A percentile compares a stretch with the other conserved stretches of the same genome.
These are phyloP conservation scores for Pseudomyrmex sp. DNA, from an alignment of 1,140 invertebrate species.

Conservation along the genomic window DNA sequence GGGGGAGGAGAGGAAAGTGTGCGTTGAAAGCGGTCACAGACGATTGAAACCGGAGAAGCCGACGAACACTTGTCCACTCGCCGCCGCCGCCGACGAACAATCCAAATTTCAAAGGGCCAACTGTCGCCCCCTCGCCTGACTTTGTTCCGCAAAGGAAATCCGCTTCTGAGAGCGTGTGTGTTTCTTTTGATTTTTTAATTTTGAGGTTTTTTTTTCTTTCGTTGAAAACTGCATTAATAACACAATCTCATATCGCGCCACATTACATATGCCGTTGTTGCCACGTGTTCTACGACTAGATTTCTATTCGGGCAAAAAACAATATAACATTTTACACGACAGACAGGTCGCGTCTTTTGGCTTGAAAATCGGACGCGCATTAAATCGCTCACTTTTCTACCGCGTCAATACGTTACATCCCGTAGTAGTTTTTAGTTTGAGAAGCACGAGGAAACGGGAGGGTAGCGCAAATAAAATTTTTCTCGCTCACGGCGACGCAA, in stretches of 20 bases:
- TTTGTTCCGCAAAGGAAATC: conserved; percentile 72
- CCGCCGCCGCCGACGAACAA: conserved; percentile 76
- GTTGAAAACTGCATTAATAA: conserved; percentile 2
- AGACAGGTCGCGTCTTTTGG: not conserved
- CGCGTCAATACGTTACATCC: not conserved
- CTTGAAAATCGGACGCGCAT: conserved; percentile 53
- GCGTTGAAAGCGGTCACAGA: conserved; percentile 82
- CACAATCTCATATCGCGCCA: not conserved
- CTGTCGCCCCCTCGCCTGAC: conserved; percentile 70
- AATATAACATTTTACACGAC: conserved; percentile 19
- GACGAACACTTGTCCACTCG: conserved; percentile 82
- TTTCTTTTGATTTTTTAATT: conserved; percentile 40
- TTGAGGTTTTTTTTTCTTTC: not conserved
- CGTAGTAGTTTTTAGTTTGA: conserved; percentile 39
- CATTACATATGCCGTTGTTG: not conserved
- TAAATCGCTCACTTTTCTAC: conserved; percentile 51
- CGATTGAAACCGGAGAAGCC: conserved; percentile 84
- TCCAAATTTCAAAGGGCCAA: conserved; percentile 82
- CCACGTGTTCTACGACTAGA: not conserved
- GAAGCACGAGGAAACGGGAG: conserved; percentile 6
- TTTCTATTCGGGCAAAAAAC: not conserved
- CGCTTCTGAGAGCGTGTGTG: conserved; percentile 52
- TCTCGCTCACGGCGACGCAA: conserved; percentile 53
- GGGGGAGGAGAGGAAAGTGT: conserved; percentile 69
- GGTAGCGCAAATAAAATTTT: conserved; percentile 57